Conservation (phyloP, 2,888 invertebrate species). For the Tineola bisselliella region DNA sequence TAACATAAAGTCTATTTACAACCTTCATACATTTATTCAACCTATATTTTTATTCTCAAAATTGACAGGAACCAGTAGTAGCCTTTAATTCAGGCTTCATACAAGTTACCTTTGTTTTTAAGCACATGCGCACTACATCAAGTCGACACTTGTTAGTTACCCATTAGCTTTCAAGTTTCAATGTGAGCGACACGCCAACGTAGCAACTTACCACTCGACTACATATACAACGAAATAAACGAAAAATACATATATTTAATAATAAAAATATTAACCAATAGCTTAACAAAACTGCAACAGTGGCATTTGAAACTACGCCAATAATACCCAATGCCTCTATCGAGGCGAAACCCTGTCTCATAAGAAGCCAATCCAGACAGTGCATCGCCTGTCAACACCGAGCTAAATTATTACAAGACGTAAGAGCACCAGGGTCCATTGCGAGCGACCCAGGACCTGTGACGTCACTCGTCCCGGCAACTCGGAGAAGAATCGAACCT, state of each 20-base stretch:
- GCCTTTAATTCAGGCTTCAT: not conserved
- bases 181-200: not conserved
- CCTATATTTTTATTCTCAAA: no score
- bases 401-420: slow-evolving; percentile 27
- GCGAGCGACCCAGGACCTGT: not conserved
- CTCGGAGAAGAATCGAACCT: not conserved
- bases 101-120: not conserved
- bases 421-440: not conserved
- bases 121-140: not conserved
- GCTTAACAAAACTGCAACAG: slow-evolving; percentile 17
- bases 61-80: no score
- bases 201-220: not conserved
- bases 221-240: no score
- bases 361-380: slow-evolving; percentile 33
- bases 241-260: no score
- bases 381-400: slow-evolving; percentile 39
- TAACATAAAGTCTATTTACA: no score
- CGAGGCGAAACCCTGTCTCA: slow-evolving; percentile 29
- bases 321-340: not conserved
- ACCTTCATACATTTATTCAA: no score
- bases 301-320: slow-evolving; percentile 46
- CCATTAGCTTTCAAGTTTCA: not conserved
- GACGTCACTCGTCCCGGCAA: not conserved
- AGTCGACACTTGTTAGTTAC: not conserved
- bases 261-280: no score